Evolutionary conservation across 2,888 invertebrate genomes (phyloP), one percentile per base, ranked within the genome.

Genomic region (Aelia acuminata): DNA sequence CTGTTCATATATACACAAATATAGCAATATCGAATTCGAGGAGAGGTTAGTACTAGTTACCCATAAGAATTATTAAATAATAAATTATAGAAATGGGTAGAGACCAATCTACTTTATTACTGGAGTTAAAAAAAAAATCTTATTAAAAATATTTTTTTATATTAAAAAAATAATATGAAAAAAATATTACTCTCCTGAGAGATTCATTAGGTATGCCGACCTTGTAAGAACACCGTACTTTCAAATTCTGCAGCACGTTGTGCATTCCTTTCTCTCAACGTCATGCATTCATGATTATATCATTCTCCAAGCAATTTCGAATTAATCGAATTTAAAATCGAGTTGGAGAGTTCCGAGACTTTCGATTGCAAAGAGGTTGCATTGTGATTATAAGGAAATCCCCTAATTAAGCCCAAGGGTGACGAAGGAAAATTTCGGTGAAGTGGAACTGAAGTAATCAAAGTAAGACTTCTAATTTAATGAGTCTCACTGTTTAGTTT

Each of bases 191-290:
- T 70, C 20, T 20, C 1, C 63, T 35, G 31, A 10, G n/a, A 35
- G 31, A 35, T 26, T 70, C 63, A 70, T 70, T 31, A 35, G 31
- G 7, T 26, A 70, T 70, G 31, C 63, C 35, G 63, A 35, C 63
- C 63, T 70, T 35, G 63, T 13, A 18, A 5, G 31, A 10, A 10
- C 5, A 70, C 31, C 63, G 63, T 35, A 70, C 63, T 70, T 70
- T 70, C 63, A 70, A 70, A 70, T 70, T 70, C 63, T 70, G 63
- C 63, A 70, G 63, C 63, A 18, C 63, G 63, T 15, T 26, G n/a
- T 57, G 57, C 63, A 70, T 70, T 70, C 63, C 63, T 22, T 70
- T 70, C 63, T 10, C 63, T 35, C 18, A 2, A 2, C 63, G 63
- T 70, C 63, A 70, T 70, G 63, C 63, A 70, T 70, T 31, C 63